Base-by-base conservation (phyloP, 2,888 invertebrate species). In the Tanytarsus gracilentus region DNA sequence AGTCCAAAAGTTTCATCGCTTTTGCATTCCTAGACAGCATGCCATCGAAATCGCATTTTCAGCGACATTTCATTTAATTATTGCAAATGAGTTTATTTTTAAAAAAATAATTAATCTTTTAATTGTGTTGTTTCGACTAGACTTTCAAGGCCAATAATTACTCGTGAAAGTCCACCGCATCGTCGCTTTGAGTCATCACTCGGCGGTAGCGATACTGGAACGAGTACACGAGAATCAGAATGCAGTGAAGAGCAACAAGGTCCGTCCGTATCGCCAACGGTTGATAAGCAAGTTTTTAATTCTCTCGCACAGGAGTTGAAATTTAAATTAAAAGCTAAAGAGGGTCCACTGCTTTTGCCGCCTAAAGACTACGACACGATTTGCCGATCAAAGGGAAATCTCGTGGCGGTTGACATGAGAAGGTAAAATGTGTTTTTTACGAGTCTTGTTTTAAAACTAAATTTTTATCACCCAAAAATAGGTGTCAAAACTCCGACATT, bases 311-410 rank as follows among this genome's bases (percentile, higher is more conserved):
- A 93, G 0, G 97, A 97, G 69, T 74, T 97, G 65, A 82, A 93
- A 65, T 85, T 84, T 62, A 86, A 88, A 70, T 74, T 91, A 50
- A 74, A 73, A 63, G 74, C 74, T 71, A 76, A 67, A 76, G 81
- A 77, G 68, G 81, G 79, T 69, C 81, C 72, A 72, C 82, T 96
- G 58, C 78, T 96, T 21, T 76, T 96, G 63, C 96, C 96, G 0
- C 95, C 96, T 0, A 79, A 92, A 26, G 96, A 96, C 73, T 96
- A 96, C 76, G 95, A 96, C 73, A 94, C 94, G 1, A 87, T 92
- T 2, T 88, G 89, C 70, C 79, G 74, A 53, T 74, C 74, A 58
- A 79, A 85, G 63, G 88, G 88, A 6, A 86, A 88, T 69, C 72
- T 88, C 52, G 79, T 82, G n/a, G 84, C 83, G 26, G 85, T 85